Evolutionary conservation across 2,888 invertebrate genomes (phyloP), one percentile per base, ranked within the genome.

Genomic region (Diploptera punctata): DNA sequence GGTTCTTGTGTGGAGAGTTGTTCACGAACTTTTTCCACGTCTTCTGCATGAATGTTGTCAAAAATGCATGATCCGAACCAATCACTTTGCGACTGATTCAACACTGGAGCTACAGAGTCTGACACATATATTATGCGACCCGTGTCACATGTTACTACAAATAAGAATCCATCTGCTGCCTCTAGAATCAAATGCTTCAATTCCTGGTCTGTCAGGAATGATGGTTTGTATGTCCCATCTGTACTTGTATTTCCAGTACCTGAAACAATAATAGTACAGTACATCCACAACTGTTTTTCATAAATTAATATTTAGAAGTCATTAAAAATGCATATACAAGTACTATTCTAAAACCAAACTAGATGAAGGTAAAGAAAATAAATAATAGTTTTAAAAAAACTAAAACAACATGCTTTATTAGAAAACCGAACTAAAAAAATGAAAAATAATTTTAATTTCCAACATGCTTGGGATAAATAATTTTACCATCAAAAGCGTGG

Each of bases 121-220:
- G 99, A 98, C 67, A 99, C 98, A 81, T 99, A 99, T 80, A 99
- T 97, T 75, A 99, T 91, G 79, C 97, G 89, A 3, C 99, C 99
- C 13, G 95, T 94, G 84, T 99, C 99, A 85, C 99, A 99, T 80
- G 97, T 96, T 52, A 97, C 94, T 60, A 98, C 97, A 83, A 95
- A 95, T 70, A 99, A 88, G 85, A 99, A 99, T 1, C 99, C 99
- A 86, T 99, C 99, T 16, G 99, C 99, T 38, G 99, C 99, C 87
- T 99, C 99, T 76, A 99, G 87, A 78, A 99, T 99, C 78, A 99
- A 88, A 86, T 99, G 99, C 83, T 99, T 99, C 77, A 99, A 86
- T 84, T 99, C 99, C 84, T 99, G 98, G 85, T 99, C 99, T 70
- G 99, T 99, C 75, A 99, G 87, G 84, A 99, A 99, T 16, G 98